These are phyloP conservation scores for Xerus rutilus DNA, from an alignment of 2,797 vertebrate genomes.

Conservation along the genomic window DNA sequence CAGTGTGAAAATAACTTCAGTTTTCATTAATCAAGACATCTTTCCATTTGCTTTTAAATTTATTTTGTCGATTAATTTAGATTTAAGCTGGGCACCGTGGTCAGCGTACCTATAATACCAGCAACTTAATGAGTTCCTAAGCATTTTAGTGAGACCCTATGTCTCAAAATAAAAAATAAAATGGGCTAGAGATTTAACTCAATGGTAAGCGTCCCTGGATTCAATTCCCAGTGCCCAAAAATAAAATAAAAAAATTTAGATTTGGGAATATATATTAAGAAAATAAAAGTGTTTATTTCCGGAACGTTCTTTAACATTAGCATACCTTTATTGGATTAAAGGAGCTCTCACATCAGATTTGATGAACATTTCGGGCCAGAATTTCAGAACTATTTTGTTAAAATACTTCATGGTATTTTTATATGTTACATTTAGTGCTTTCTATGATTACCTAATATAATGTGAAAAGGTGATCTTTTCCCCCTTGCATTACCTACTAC, in stretches of 20 bases:
- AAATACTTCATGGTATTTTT: neutral
- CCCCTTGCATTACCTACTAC: no score
- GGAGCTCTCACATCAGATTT: neutral
- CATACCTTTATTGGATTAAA: slow-evolving; percentile 33
- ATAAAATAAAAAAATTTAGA: slow-evolving; percentile 27
- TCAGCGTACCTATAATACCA: no score
- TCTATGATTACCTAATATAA: slow-evolving; percentile 14
- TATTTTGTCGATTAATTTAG: slow-evolving; percentile 58
- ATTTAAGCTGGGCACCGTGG: neutral
- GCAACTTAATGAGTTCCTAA: no score
- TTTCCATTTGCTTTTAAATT: slow-evolving; percentile 43
- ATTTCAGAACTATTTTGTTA: slow-evolving; percentile 36
- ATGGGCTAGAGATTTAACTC: neutral
- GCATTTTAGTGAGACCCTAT: no score
- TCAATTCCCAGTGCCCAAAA: no score
- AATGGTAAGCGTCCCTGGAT: no score
- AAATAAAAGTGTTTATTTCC: slow-evolving; percentile 24
- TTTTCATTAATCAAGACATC: slow-evolving; percentile 48
- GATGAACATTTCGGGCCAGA: neutral
- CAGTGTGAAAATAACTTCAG: slow-evolving; percentile 54
- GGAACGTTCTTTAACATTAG: neutral
- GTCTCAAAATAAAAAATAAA: no score
- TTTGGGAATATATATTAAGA: neutral
- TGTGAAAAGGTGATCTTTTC: no score
- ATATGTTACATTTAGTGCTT: neutral